Conservation (phyloP, 2,113 vertebrate species). For the Cyanocitta stelleri region DNA sequence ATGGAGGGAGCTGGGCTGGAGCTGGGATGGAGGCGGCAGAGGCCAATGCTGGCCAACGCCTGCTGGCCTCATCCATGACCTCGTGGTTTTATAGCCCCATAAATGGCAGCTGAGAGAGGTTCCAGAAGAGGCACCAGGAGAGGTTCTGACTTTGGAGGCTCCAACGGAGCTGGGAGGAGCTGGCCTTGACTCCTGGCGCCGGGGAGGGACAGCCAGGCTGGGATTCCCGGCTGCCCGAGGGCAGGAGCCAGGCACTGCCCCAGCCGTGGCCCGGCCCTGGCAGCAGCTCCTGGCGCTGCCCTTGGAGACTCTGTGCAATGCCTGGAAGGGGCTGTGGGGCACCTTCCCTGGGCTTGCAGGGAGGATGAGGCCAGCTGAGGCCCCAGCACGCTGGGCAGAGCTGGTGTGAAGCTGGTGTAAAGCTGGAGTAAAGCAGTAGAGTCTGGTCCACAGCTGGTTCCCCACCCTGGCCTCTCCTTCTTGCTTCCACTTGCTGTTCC, state of each 20-base stretch:
- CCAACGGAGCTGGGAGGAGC: slow-evolving; percentile 43
- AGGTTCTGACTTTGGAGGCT: slow-evolving; percentile 62
- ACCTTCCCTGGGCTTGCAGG: not conserved
- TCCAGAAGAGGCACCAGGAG: slow-evolving; percentile 11
- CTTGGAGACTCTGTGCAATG: not conserved
- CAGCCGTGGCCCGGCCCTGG: slow-evolving; percentile 56
- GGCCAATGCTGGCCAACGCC: not conserved
- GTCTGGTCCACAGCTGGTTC: not conserved
- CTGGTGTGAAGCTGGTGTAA: not conserved
- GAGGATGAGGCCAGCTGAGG: not conserved
- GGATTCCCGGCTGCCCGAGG: slow-evolving; percentile 42
- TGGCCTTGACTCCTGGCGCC: not conserved
- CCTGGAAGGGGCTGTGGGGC: slow-evolving; percentile 7
- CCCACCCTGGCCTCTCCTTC: not conserved
- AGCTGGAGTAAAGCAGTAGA: not conserved
- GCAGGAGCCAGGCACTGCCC: slow-evolving; percentile 27
- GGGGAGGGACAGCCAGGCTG: slow-evolving; percentile 5
- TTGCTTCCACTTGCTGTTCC: not conserved
- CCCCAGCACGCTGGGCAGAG: not conserved
- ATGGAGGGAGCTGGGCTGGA: not conserved
- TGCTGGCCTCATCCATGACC: not conserved
- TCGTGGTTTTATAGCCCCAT: slow-evolving; percentile 70
- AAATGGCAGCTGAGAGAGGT: slow-evolving; percentile 62
- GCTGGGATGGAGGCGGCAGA: not conserved
- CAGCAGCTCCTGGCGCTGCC: slow-evolving; percentile 49